A percentile compares a stretch with the other conserved stretches of the same genome.
Conservation (phyloP, 2,797 vertebrate species). For the Trachurus trachurus region DNA sequence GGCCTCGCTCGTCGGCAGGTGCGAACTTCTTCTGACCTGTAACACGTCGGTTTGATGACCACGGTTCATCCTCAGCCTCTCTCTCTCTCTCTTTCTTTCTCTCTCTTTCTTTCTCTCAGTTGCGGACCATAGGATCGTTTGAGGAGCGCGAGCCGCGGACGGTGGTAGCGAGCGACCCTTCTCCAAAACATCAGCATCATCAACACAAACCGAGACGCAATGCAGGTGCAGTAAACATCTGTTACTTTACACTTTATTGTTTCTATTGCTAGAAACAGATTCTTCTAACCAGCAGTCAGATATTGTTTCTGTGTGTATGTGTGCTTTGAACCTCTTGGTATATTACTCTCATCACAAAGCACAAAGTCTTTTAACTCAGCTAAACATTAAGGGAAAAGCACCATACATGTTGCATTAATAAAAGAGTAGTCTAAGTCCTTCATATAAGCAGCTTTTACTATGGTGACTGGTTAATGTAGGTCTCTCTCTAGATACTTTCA, state of each 20-base stretch:
- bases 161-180: slow-evolving; percentile 24
- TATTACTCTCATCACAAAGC: background rate
- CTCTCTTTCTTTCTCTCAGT: slow-evolving; percentile 18
- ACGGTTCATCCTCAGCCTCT: slow-evolving; percentile 26
- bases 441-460: background rate
- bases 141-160: slow-evolving; percentile 38
- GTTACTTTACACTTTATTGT: slow-evolving; percentile 6
- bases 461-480: background rate
- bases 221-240: slow-evolving; percentile 75
- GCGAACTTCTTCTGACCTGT: background rate
- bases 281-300: background rate
- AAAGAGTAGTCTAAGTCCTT: background rate
- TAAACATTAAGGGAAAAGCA: background rate
- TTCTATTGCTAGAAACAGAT: background rate
- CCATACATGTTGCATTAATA: background rate
- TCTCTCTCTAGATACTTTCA: background rate
- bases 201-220: slow-evolving; percentile 53
- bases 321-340: background rate
- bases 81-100: slow-evolving; percentile 5
- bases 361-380: slow-evolving; percentile 11
- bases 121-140: slow-evolving; percentile 49
- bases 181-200: slow-evolving; percentile 33
- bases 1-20: background rate
- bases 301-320: background rate
- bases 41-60: background rate